Evolutionary conservation across 2,888 invertebrate species (phyloP), one percentile per base, ranked within the genome.

Genomic region (Habroteleia sp.): DNA sequence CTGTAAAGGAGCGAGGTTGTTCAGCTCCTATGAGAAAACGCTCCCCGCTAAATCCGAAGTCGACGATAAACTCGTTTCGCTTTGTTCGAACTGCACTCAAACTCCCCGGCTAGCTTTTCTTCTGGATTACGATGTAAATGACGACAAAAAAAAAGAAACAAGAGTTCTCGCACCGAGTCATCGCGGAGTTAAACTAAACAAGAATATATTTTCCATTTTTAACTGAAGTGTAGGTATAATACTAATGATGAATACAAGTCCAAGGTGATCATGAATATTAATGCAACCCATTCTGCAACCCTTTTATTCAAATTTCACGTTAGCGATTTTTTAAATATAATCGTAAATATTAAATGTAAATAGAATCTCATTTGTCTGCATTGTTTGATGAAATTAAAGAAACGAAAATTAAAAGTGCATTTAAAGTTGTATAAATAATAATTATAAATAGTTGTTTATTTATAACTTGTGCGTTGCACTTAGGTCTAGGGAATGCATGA

Each of bases 21-120:
- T 25, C 14, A 16, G 35, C 56, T 68, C 66, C 48, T 48, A 39
- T 31, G 66, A 56, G 25, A 39, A 41, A n/a, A n/a, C 44, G 44
- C 29, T 44, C 56, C 31, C 44, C 16, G 52, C 33, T 62, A 46
- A 71, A 62, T 54, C 62, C 69, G 42, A 27, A 39, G 48, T 25
- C 50, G 50, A 23, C 31, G 48, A n/a, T 56, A 71, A 71, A 69
- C 69, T 69, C 60, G 69, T 62, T 69, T 60, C 58, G 50, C 69
- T 58, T 66, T 66, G 66, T 66, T 66, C 66, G 10, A 27, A 66
- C 46, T 41, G 11, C 5, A 25, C 41, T 17, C 20, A 16, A 16
- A 50, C 41, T 63, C 50, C 41, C 39, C 27, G 10, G 42, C 8
- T 31, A n/a, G 56, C 46, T 66, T 66, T 66, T 56, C 66, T 56